These are phyloP conservation scores for Dasyurus viverrinus DNA, from an alignment of 2,113 vertebrate genomes.

Conservation along the genomic window DNA sequence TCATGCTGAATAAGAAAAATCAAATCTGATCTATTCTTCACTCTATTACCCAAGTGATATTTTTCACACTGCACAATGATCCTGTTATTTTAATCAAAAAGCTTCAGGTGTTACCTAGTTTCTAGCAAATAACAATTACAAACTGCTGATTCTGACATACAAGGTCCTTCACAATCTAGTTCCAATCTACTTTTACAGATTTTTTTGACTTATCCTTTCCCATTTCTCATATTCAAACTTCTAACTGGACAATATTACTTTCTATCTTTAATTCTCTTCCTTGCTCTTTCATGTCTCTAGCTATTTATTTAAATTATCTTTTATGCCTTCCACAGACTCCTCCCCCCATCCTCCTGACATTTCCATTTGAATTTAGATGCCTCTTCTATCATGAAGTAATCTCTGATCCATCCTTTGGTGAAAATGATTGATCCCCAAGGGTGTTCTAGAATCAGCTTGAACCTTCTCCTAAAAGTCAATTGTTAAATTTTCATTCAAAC, in stretches of 20 bases:
- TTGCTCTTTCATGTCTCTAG: neutral
- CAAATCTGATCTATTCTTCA: too few relatives aligned
- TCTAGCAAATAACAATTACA: too few relatives aligned
- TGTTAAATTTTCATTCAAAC: neutral
- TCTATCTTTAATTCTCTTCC: neutral
- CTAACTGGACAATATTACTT: neutral
- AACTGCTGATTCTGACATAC: too few relatives aligned
- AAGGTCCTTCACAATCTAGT: too few relatives aligned
- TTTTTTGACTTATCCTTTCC: neutral
- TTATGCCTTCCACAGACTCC: neutral
- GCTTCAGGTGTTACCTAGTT: too few relatives aligned
- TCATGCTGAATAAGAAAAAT: too few relatives aligned
- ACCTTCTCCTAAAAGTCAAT: neutral
- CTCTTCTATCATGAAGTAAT: neutral
- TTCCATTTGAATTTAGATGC: neutral
- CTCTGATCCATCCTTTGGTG: neutral
- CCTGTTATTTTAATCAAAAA: too few relatives aligned
- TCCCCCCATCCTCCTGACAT: neutral
- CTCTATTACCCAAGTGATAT: too few relatives aligned
- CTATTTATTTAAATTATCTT: neutral
- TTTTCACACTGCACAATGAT: too few relatives aligned
- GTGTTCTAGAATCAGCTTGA: neutral
- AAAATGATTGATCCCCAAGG: neutral
- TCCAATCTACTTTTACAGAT: neutral
- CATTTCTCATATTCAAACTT: neutral